Base-by-base conservation (phyloP, 1,140 invertebrate genomes). In the Palaemon carinicauda region DNA sequence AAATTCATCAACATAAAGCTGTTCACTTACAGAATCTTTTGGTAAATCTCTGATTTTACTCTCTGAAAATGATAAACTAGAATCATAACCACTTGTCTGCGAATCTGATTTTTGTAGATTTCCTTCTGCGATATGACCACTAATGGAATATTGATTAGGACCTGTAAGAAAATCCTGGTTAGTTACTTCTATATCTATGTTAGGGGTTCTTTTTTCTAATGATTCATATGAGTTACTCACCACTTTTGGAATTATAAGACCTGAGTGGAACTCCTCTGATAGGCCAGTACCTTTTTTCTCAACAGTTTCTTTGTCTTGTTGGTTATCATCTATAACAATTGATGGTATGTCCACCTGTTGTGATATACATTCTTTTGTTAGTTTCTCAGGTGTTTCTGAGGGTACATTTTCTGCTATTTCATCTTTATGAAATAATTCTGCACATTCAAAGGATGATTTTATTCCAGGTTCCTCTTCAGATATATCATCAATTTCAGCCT, bases 81-180 rank as follows among this genome's bases (percentile, higher is more conserved):
- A 85, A 17, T 85, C 83, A 52, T 85, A 85, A 7, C 83, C 83
- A 69, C 83, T 85, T 19, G 83, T 85, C 60, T 85, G 83, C 5
- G 83, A 85, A 27, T 85, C 83, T n/a, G 83, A 85, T 14, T 85
- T 85, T 24, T 85, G 83, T n/a, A 85, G 27, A 33, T 71, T 71
- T 24, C 60, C 27, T 50, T 79, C 83, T 19, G n/a, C 52, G 41
- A 56, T 60, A 19, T 80, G 53, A 65, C 12, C 53, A 31, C 54
- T 31, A 60, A 33, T 21, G 17, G 29, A 80, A 31, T 54, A 60
- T 10, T 75, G 73, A 51, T 51, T 75, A 50, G 33, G 73, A 51
- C 56, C 78, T 80, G 54, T n/a, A 12, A 56, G 33, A 80, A n/a
- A n/a, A n/a, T 80, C 54, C 29, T 27, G 65, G n/a, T 74, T 82